A percentile compares a stretch with the other conserved stretches of the same genome.
phyloP scores from a whole-genome alignment of 2,113 vertebrate genomes.

The Callospermophilus lateralis region DNA sequence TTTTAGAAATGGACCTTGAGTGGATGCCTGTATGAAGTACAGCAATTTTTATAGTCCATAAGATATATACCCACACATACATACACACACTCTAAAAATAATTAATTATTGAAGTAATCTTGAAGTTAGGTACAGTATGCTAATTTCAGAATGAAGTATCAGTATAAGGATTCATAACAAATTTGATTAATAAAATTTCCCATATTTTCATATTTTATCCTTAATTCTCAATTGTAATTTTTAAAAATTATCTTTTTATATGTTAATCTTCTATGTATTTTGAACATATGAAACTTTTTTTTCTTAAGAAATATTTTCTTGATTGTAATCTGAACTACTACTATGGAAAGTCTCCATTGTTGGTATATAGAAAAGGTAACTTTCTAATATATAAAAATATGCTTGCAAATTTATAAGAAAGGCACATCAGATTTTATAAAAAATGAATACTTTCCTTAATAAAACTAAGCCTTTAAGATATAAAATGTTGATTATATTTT shows the following conservation, averaged over 20 bases:
- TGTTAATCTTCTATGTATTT: slow-evolving; percentile 14
- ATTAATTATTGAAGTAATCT: background rate
- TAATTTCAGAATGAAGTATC: slow-evolving; percentile 31
- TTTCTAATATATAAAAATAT: background rate
- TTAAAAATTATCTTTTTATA: slow-evolving; percentile 1
- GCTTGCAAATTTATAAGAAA: slow-evolving; percentile 30
- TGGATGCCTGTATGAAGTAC: background rate
- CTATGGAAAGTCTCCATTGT: background rate
- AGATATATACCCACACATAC: no score
- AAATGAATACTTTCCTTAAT: background rate
- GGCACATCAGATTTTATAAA: background rate
- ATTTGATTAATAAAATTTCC: background rate
- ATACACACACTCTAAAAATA: background rate
- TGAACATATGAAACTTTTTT: slow-evolving; percentile 7
- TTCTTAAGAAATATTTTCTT: background rate
- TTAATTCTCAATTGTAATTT: background rate
- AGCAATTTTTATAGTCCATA: background rate
- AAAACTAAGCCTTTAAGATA: background rate
- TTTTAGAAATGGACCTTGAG: background rate
- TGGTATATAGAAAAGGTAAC: background rate
- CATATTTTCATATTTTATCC: slow-evolving; percentile 28
- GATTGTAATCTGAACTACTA: background rate
- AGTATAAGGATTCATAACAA: background rate
- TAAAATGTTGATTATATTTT: slow-evolving; percentile 41
- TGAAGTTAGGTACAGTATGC: background rate